These are phyloP conservation scores for Hemibagrus guttatus DNA, from an alignment of 2,797 vertebrate species.

Conservation along the genomic window DNA sequence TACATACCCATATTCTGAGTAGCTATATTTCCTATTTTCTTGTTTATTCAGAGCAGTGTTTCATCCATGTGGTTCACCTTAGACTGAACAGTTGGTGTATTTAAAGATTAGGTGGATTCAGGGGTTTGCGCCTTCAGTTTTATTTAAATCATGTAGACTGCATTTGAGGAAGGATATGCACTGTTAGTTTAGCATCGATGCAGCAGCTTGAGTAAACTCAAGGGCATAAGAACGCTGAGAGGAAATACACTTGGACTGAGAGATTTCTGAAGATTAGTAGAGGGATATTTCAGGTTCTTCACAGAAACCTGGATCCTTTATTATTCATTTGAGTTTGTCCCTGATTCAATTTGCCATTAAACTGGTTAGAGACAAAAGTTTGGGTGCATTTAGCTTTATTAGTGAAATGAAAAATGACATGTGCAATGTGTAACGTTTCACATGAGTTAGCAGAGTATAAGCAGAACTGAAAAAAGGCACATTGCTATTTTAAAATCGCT, in stretches of 20 bases:
- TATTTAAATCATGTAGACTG: slow-evolving; percentile 1
- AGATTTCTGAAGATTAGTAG: not conserved
- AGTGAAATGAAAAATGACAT: slow-evolving; percentile 11
- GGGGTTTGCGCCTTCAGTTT: not conserved
- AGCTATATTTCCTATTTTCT: not conserved
- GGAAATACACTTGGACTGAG: not conserved
- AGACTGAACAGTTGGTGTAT: not conserved
- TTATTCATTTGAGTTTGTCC: not conserved
- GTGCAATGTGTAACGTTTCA: not conserved
- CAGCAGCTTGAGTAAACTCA: not conserved
- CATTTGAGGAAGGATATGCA: not conserved
- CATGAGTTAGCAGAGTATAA: not conserved
- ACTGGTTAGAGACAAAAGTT: not conserved
- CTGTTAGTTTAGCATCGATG: not conserved
- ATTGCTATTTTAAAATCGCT: slow-evolving; percentile 8
- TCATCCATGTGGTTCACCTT: not conserved
- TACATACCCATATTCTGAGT: slow-evolving; percentile 26
- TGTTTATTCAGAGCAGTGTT: not conserved
- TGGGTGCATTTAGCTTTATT: slow-evolving; percentile 11
- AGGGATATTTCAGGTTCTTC: not conserved
- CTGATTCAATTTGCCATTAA: not conserved
- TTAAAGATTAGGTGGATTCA: not conserved
- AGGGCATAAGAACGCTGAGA: not conserved
- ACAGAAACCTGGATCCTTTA: not conserved
- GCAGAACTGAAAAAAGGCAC: slow-evolving; percentile 5